Percentiles rank a stretch among this genome's conserved stretches.
Conservation (phyloP, 2,888 invertebrate species). For the Microchrysa polita region DNA sequence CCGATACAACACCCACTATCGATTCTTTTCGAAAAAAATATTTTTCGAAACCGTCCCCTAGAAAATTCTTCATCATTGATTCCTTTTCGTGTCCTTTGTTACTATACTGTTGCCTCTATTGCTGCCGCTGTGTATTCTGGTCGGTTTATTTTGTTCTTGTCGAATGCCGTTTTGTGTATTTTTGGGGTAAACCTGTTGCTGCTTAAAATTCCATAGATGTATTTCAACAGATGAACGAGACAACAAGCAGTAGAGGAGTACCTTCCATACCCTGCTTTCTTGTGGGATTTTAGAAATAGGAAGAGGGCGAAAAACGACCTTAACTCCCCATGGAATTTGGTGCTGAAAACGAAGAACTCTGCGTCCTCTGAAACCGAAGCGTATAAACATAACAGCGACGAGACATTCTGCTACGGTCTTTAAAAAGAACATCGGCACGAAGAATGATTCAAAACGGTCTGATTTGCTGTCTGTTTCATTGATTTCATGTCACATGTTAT, state of each 20-base stretch:
- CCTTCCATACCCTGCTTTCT: too few relatives aligned
- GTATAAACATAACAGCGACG: slow-evolving; percentile 36
- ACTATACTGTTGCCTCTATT: slow-evolving; percentile 40
- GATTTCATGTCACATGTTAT: slow-evolving; percentile 18
- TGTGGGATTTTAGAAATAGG: slow-evolving; percentile 24
- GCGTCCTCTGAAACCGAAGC: slow-evolving; percentile 1
- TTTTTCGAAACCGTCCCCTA: too few relatives aligned
- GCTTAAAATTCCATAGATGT: slow-evolving; percentile 50
- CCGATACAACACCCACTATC: too few relatives aligned
- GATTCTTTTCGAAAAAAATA: too few relatives aligned
- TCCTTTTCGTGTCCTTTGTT: slow-evolving; percentile 20
- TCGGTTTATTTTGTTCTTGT: slow-evolving; percentile 27
- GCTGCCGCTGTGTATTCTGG: slow-evolving; percentile 26
- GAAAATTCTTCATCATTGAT: neutral
- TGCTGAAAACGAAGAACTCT: neutral
- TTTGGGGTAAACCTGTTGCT: slow-evolving; percentile 50
- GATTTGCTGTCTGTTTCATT: slow-evolving; percentile 47
- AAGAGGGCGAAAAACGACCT: neutral
- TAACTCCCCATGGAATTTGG: slow-evolving; percentile 10
- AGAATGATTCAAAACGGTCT: slow-evolving; percentile 31
- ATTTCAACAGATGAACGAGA: slow-evolving; percentile 46
- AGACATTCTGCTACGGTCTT: too few relatives aligned
- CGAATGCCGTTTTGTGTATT: slow-evolving; percentile 45
- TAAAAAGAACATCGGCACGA: slow-evolving; percentile 2
- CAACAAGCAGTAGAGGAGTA: slow-evolving; percentile 30